A percentile compares a stretch with the other conserved stretches of the same genome.
These are phyloP conservation scores for Catharus bicknelli DNA, from an alignment of 2,113 vertebrate species.

Conservation along the genomic window DNA sequence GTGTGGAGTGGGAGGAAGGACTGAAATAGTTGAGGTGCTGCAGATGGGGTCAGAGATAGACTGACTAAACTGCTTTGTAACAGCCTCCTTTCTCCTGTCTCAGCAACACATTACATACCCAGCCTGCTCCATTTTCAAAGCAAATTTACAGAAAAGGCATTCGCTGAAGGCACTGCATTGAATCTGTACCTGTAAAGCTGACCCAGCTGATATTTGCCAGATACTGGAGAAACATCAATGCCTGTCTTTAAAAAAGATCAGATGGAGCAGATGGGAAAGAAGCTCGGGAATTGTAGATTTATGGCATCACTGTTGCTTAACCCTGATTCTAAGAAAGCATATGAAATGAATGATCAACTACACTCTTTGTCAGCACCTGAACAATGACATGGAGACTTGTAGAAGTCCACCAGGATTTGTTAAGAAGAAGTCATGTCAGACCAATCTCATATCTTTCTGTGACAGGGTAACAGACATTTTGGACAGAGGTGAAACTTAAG, in stretches of 20 bases:
- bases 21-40: background rate
- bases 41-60: background rate
- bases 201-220: background rate
- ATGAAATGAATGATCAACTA: background rate
- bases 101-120: background rate
- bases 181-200: background rate
- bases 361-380: background rate
- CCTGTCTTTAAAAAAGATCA: background rate
- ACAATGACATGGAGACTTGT: background rate
- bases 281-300: background rate
- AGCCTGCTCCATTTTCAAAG: background rate
- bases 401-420: background rate
- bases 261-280: background rate
- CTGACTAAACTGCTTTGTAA: background rate
- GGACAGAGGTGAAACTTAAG: slow-evolving; percentile 1
- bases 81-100: background rate
- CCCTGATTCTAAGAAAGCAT: background rate
- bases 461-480: background rate
- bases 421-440: background rate
- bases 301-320: background rate
- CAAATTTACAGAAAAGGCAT: background rate
- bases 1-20: background rate
- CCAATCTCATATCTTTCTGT: background rate
- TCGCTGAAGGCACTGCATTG: background rate
- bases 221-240: background rate